Evolutionary conservation across 2,888 invertebrate species (phyloP), one percentile per base, ranked within the genome.

Genomic region (Hartigia nigra): DNA sequence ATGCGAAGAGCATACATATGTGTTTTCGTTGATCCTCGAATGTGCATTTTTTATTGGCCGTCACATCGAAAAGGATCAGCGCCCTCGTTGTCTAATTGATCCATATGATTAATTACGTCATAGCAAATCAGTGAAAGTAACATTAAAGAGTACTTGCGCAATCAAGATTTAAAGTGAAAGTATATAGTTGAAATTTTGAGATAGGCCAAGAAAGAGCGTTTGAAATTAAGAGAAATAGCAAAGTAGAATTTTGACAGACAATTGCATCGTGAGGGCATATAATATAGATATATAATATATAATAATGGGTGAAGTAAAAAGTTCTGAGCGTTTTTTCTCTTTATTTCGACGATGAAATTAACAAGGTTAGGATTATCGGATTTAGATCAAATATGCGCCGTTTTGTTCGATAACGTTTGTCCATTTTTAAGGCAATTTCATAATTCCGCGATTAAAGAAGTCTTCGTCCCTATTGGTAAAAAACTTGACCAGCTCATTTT

Each of bases 161-260:
- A 82, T 79, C 69, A 77, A 80, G 77, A 77, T 76, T 79, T n/a
- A 77, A 77, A 80, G 76, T 79, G 77, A 78, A 82, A 72, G 79
- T 37, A 77, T 77, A 82, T 74, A 72, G 55, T 55, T 55, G 74
- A 81, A 81, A 76, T 77, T 81, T 81, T 81, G 81, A 79, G 80
- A 78, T 80, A 82, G 81, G 83, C 81, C 83, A 78, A 82, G 78
- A 82, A 78, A 76, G 74, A 79, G 80, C 76, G 79, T 74, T 77
- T 78, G 34, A 80, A 74, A 74, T 81, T 32, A 72, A 72, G 72
- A 72, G 34, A 32, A 80, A 69, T 80, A 76, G 81, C 80, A 55
- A 74, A 78, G 74, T 70, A 81, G 78, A 83, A 70, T 80, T 75
- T 75, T 74, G 72, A 72, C 72, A 34, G 72, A 72, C 72, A 72